Evolutionary conservation across 2,113 vertebrate genomes (phyloP), one percentile per base, ranked within the genome.

Genomic region (Lathamus discolor): DNA sequence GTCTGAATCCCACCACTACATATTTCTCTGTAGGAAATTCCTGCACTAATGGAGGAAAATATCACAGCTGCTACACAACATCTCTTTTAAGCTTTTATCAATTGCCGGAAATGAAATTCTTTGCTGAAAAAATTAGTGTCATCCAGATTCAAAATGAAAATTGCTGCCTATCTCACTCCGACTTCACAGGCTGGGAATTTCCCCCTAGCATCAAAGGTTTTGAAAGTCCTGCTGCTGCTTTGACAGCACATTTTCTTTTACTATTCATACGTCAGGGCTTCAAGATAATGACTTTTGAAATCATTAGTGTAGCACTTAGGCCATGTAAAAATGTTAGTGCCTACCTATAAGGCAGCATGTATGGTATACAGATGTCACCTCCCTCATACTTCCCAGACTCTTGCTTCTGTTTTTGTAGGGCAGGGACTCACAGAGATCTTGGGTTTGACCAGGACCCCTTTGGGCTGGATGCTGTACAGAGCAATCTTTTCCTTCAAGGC

Each of bases 71-170:
- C 87, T 67, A 52, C 33, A 66, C 54, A 88, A 78, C 7, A 8
- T 43, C 61, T 79, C 63, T 95, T 88, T 37, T 66, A 89, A 79
- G 66, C 8, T 88, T 95, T 78, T 86, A 52, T 66, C 76, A 67
- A 35, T 59, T 69, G 52, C 37, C 93, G 29, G 49, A 77, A 81
- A 90, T 54, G 87, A 96, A 94, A 93, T 54, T 85, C 33, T 90
- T 86, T 70, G 48, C 33, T 88, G 74, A 88, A 89, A 85, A 15
- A 95, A 86, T 81, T 92, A 92, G 49, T 64, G 73, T 68, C 51
- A 82, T 48, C 43, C 68, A 80, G 9, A 33, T 88, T 44, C 52
- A 74, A 92, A 75, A 78, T 70, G 64, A 95, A 94, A 93, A 95
- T 67, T 92, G 39, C 17, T 94, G 18, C 48, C 61, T 51, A 55